These are phyloP conservation scores for Cydia strobilella DNA, from an alignment of 1,140 invertebrate species.

Conservation along the genomic window DNA sequence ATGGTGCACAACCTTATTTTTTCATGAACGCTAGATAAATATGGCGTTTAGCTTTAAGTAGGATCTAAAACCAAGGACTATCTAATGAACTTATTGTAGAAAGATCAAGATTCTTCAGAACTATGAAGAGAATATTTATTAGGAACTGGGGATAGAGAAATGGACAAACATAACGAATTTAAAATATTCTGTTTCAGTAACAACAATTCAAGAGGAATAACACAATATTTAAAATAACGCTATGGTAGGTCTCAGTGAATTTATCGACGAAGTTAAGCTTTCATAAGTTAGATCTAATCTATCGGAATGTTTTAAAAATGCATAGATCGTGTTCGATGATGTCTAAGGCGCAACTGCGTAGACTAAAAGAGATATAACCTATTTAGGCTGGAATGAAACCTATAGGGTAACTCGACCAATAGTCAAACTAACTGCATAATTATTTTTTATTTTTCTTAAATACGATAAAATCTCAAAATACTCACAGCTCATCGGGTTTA, in stretches of 20 bases:
- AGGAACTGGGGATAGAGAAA: conserved; percentile 68
- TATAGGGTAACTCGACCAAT: conserved; percentile 71
- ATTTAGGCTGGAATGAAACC: conserved; percentile 77
- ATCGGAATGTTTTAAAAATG: conserved; percentile 47
- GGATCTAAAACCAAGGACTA: conserved; percentile 68
- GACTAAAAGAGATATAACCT: conserved; percentile 67
- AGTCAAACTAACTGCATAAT: conserved; percentile 68
- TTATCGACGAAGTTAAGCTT: conserved; percentile 39
- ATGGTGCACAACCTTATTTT: conserved; percentile 79
- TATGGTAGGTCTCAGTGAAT: conserved; percentile 19
- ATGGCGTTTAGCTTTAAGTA: conserved; percentile 75
- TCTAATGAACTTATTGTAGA: conserved; percentile 68
- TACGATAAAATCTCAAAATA: conserved; percentile 80
- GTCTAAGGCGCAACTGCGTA: conserved; percentile 55
- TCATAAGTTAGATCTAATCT: conserved; percentile 54
- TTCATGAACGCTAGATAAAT: conserved; percentile 77
- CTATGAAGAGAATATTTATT: conserved; percentile 61
- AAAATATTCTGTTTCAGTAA: conserved; percentile 33
- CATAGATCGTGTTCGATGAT: conserved; percentile 52
- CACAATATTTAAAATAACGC: not conserved
- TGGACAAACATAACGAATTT: conserved; percentile 46
- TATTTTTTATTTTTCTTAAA: conserved; percentile 72
- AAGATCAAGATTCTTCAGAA: conserved; percentile 59
- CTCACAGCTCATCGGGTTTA: conserved; percentile 80
- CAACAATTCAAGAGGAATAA: conserved; percentile 4